These are phyloP conservation scores for Poeciliopsis prolifica DNA, from an alignment of 2,113 vertebrate genomes.

Conservation along the genomic window DNA sequence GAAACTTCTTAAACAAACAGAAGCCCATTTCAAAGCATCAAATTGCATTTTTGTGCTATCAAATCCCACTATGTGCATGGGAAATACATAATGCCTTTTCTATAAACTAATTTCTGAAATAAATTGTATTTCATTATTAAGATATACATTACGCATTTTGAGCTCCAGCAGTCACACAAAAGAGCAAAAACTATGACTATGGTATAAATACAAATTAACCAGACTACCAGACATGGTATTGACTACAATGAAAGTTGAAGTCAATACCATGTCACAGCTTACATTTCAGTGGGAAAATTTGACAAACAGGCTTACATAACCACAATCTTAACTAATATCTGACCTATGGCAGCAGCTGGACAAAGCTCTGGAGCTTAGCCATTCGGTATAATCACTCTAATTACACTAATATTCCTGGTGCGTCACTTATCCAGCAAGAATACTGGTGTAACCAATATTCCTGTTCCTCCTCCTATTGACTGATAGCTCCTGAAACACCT, in stretches of 20 bases:
- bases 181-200: background rate
- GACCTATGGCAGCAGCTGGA: slow-evolving; percentile 24
- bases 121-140: background rate
- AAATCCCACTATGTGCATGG: too few relatives aligned
- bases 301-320: slow-evolving; percentile 38
- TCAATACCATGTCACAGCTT: background rate
- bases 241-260: background rate
- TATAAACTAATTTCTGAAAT: background rate
- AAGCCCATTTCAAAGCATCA: too few relatives aligned
- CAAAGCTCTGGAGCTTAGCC: slow-evolving; percentile 23
- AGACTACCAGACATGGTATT: background rate
- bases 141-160: background rate
- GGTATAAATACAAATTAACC: background rate
- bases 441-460: background rate
- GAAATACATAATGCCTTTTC: too few relatives aligned
- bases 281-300: slow-evolving; percentile 7
- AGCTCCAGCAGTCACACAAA: background rate
- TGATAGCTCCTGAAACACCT: background rate
- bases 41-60: too few relatives aligned
- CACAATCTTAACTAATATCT: slow-evolving; percentile 23
- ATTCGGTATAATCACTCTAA: slow-evolving; percentile 50
- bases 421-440: slow-evolving; percentile 56
- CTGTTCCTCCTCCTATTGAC: slow-evolving; percentile 2
- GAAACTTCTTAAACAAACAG: too few relatives aligned
- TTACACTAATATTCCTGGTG: slow-evolving; percentile 54